Evolutionary conservation across 2,888 invertebrate genomes (phyloP), one percentile per base, ranked within the genome.

Genomic region (Pachycephus smyrnensis): DNA sequence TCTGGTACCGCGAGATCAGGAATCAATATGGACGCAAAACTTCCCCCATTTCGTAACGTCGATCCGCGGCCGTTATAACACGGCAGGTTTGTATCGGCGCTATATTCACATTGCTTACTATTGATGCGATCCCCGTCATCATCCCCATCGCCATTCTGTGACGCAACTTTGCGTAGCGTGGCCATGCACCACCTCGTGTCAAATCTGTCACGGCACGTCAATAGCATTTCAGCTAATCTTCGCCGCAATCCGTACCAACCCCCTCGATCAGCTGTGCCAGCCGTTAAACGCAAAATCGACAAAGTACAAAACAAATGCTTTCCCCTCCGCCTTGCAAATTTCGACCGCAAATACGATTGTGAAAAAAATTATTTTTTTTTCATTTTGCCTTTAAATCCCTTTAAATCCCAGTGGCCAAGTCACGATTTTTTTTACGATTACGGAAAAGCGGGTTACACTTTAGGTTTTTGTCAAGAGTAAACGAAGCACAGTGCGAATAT

Each of bases 191-290:
- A 15, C 71, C 71, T 30, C 78, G 78, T 78, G 78, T 78, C 78
- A 78, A 78, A 78, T 76, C 73, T 73, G 78, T 78, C 78, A 76
- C 75, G 78, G 71, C 30, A 78, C 68, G 73, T 75, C 78, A 71
- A 75, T 77, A 32, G 31, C 71, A 9, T 32, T 15, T 32, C 71
- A 23, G 40, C 40, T 55, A 55, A 55, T 55, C 40, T 55, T 23
- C 6, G 23, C 40, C 40, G 40, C 40, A 23, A 55, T 55, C 40
- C 40, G 40, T 55, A 23, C 40, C 40, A 55, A 55, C 23, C 40
- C 40, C 40, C 23, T 15, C 15, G 6, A 55, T 55, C 40, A 55
- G 40, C 23, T 23, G 23, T 23, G 23, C 40, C 40, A 55, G 6
- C 23, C 40, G 40, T 55, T 23, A 55, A 55, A 55, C 40, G 23